Conservation (phyloP, 1,140 invertebrate genomes). For the Brachionus koreanus region DNA sequence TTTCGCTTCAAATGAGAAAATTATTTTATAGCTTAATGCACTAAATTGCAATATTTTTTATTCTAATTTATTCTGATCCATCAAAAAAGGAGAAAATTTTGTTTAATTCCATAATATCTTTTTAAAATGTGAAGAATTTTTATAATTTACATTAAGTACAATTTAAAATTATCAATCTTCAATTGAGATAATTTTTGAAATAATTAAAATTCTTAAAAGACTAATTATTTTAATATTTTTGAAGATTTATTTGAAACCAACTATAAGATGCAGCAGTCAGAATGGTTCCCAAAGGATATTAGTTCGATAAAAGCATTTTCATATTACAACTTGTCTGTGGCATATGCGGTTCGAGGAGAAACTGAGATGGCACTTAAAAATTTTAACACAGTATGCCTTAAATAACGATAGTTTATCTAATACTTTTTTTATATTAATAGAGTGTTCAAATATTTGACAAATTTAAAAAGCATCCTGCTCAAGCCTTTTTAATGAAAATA, state of each 20-base stretch:
- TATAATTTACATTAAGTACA: too few relatives aligned
- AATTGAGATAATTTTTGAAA: too few relatives aligned
- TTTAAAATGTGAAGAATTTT: background rate
- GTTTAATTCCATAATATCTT: too few relatives aligned
- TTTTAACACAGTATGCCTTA: slow-evolving; percentile 65
- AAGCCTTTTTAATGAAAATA: slow-evolving; percentile 56
- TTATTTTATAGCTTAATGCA: too few relatives aligned
- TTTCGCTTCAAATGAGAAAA: too few relatives aligned
- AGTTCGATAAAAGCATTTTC: slow-evolving; percentile 67
- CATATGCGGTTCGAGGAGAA: slow-evolving; percentile 71
- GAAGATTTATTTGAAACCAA: background rate
- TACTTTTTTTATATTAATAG: slow-evolving; percentile 51
- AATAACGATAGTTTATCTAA: background rate
- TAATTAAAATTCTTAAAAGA: too few relatives aligned
- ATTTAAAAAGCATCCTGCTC: slow-evolving; percentile 51
- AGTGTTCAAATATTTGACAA: slow-evolving; percentile 61
- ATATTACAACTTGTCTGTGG: slow-evolving; percentile 75
- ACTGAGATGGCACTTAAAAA: slow-evolving; percentile 69
- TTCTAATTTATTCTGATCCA: too few relatives aligned
- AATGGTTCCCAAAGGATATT: slow-evolving; percentile 69
- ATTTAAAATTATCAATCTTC: too few relatives aligned
- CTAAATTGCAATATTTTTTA: too few relatives aligned
- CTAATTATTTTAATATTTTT: background rate
- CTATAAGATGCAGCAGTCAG: slow-evolving; percentile 53
- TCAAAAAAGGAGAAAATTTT: too few relatives aligned